These are phyloP conservation scores for Anolis sagrei DNA, from an alignment of 2,113 vertebrate genomes.

Conservation along the genomic window DNA sequence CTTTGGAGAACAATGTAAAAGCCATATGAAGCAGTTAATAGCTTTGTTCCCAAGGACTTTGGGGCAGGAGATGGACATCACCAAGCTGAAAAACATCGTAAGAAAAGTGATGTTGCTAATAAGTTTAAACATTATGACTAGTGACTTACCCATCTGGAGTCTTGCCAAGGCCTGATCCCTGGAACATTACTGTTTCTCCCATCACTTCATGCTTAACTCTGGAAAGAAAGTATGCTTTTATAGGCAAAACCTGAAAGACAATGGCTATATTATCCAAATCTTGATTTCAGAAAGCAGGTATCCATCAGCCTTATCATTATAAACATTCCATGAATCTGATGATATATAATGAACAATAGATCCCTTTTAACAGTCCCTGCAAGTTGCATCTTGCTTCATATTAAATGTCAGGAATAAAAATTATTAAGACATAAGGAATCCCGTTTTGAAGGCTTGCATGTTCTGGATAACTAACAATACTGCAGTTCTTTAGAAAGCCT, in stretches of 20 bases:
- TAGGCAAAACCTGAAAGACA: not conserved
- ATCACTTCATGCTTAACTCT: constrained; percentile 91
- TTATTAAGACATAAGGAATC: not conserved
- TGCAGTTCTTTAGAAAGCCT: not conserved
- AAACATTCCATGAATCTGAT: not conserved
- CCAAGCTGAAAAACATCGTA: no score
- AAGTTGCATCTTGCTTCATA: not conserved
- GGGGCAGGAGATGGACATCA: not conserved
- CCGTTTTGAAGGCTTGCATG: not conserved
- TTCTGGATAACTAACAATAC: not conserved
- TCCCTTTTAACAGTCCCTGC: not conserved
- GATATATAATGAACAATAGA: not conserved
- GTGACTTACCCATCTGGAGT: constrained; percentile 92
- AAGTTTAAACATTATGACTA: no score
- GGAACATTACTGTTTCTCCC: constrained; percentile 94
- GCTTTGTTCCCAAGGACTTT: not conserved
- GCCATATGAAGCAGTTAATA: not conserved
- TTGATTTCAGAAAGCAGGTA: not conserved
- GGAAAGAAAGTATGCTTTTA: not conserved
- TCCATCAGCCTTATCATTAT: not conserved
- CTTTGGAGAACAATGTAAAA: not conserved
- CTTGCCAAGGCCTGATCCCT: constrained; percentile 91
- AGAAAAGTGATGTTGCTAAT: no score
- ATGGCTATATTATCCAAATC: not conserved
- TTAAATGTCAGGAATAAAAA: not conserved